Evolutionary conservation across 1,140 invertebrate species (phyloP).

Genomic region (Aphelinus certus): DNA sequence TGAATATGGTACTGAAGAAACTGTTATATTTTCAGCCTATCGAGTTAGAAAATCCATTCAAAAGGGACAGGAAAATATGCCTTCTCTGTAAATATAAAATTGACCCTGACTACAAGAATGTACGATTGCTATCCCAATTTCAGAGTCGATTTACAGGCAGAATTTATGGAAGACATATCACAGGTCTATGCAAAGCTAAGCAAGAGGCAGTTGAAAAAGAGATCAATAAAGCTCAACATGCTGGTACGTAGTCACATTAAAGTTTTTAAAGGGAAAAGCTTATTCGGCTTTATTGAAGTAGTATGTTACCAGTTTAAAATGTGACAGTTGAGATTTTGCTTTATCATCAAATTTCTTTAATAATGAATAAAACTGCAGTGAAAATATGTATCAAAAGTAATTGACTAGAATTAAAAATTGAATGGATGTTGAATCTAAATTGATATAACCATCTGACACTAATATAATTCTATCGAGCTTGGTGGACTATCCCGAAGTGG

Average conservation of each 20-base stretch:
- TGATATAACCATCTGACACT: no score
- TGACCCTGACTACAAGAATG: conserved; percentile 91
- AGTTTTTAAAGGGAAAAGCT: no score
- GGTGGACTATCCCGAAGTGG: no score
- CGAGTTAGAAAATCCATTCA: conserved; percentile 83
- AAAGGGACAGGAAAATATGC: conserved; percentile 78
- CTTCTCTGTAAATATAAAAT: conserved; percentile 90
- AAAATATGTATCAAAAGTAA: no score
- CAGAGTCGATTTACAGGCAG: conserved; percentile 92
- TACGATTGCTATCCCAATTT: conserved; percentile 91
- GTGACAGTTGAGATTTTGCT: no score
- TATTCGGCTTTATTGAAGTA: no score
- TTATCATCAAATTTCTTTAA: no score
- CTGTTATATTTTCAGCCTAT: conserved; percentile 63
- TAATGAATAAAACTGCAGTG: no score
- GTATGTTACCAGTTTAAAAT: no score
- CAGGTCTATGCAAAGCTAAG: conserved; percentile 82
- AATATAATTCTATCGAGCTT: no score
- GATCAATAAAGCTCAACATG: conserved; percentile 76
- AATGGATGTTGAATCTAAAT: no score
- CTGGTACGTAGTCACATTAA: conserved; percentile 59
- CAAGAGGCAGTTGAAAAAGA: conserved; percentile 77
- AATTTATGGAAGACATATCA: conserved; percentile 91
- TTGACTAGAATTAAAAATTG: no score
- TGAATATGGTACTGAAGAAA: not conserved